A percentile compares a stretch with the other conserved stretches of the same genome.
Evolutionary conservation across 2,888 invertebrate species (phyloP).

Genomic region (Geotrupes spiniger): DNA sequence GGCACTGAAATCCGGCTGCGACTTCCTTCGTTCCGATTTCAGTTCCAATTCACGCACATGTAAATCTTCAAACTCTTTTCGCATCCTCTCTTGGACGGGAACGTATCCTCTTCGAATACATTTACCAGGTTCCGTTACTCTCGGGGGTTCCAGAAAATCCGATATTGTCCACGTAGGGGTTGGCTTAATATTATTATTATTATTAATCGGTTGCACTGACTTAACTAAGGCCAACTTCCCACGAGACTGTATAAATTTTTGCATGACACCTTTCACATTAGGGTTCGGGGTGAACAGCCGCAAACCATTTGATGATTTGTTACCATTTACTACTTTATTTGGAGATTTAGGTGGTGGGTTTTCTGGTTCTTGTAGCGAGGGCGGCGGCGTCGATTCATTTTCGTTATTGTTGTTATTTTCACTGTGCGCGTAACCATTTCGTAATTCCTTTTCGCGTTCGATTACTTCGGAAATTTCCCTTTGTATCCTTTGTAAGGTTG

Average conservation of each 20-base stretch:
- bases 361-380: constrained; percentile 13
- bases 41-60: constrained; percentile 56
- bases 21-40: constrained; percentile 64
- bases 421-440: constrained; percentile 8
- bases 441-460: constrained; percentile 77
- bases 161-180: constrained; percentile 22
- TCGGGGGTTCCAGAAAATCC: constrained; percentile 41
- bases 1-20: constrained; percentile 62
- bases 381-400: constrained; percentile 2
- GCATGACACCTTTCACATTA: constrained; percentile 71
- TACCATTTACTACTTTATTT: neutral
- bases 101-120: constrained; percentile 74
- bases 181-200: neutral
- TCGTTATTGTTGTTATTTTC: constrained; percentile 18
- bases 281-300: constrained; percentile 61
- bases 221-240: constrained; percentile 60
- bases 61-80: constrained; percentile 81
- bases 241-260: constrained; percentile 76
- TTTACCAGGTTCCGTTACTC: constrained; percentile 53
- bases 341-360: constrained; percentile 19
- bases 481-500: constrained; percentile 79
- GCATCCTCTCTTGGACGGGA: constrained; percentile 85
- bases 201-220: constrained; percentile 29
- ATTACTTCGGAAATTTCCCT: constrained; percentile 85
- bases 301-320: constrained; percentile 47